phyloP scores from a whole-genome alignment of 2,888 invertebrate genomes.

The Noctua janthe region DNA sequence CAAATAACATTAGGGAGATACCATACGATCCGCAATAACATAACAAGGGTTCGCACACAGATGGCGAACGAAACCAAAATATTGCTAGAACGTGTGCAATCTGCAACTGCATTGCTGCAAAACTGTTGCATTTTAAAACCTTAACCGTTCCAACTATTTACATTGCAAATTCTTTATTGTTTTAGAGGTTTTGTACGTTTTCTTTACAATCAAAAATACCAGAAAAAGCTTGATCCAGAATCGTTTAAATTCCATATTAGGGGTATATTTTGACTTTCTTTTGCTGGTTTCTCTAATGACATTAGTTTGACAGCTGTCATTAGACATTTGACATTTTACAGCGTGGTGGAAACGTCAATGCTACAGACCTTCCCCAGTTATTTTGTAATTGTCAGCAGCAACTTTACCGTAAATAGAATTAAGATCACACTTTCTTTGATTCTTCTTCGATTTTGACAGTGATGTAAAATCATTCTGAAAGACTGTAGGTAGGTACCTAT shows the following conservation, averaged over 20 bases:
- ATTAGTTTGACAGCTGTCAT: constrained; percentile 29
- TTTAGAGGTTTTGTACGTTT: constrained; percentile 21
- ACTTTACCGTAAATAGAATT: neutral
- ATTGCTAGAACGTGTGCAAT: constrained; percentile 51
- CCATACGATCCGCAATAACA: constrained; percentile 33
- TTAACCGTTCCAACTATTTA: constrained; percentile 49
- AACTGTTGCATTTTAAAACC: constrained; percentile 54
- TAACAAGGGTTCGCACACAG: constrained; percentile 42
- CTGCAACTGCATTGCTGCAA: constrained; percentile 48
- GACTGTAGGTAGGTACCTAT: neutral
- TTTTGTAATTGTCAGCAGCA: neutral
- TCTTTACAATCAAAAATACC: constrained; percentile 23
- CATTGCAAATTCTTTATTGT: constrained; percentile 50
- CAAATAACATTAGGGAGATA: constrained; percentile 40
- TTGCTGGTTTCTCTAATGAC: neutral
- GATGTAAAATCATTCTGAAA: neutral
- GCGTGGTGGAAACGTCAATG: neutral
- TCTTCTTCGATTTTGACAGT: neutral
- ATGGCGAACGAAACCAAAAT: constrained; percentile 49
- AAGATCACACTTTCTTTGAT: neutral
- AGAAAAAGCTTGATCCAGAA: constrained; percentile 1
- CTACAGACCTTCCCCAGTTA: neutral
- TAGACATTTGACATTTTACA: neutral
- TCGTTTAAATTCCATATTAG: neutral
- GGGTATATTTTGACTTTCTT: neutral